Percentiles rank a stretch among this genome's conserved stretches.
These are phyloP conservation scores for Eretmocerus hayati DNA, from an alignment of 2,888 invertebrate species.

Conservation along the genomic window DNA sequence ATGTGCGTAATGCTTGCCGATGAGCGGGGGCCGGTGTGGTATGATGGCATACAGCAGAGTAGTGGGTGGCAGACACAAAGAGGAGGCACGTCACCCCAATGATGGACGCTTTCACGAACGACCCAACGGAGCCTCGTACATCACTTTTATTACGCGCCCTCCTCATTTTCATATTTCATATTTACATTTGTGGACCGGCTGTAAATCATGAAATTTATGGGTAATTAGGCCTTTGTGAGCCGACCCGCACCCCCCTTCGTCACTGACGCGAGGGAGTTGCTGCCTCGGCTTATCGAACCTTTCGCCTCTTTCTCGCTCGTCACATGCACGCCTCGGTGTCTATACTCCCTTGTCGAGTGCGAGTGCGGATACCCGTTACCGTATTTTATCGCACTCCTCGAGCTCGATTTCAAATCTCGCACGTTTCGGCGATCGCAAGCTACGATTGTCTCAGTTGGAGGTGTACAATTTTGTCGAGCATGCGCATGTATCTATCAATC, in stretches of 20 bases:
- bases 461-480: too few species aligned
- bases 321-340: neutral
- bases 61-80: neutral
- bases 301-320: slow-evolving; percentile 6
- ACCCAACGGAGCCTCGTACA: slow-evolving; percentile 50
- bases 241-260: too few species aligned
- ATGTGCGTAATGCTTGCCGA: neutral
- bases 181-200: slow-evolving; percentile 45
- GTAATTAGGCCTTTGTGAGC: slow-evolving; percentile 45
- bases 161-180: slow-evolving; percentile 49
- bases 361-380: too few species aligned
- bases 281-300: slow-evolving; percentile 13
- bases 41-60: neutral
- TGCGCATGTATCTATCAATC: too few species aligned
- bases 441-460: too few species aligned
- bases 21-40: neutral
- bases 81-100: slow-evolving; percentile 40
- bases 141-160: slow-evolving; percentile 50
- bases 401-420: too few species aligned
- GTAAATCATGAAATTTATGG: slow-evolving; percentile 46
- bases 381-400: too few species aligned
- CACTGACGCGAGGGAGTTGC: slow-evolving; percentile 4
- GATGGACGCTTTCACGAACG: slow-evolving; percentile 51
- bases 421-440: too few species aligned
- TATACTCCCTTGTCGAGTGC: neutral